Evolutionary conservation across 2,888 invertebrate genomes (phyloP).

Genomic region (Tenthredo distinguenda): DNA sequence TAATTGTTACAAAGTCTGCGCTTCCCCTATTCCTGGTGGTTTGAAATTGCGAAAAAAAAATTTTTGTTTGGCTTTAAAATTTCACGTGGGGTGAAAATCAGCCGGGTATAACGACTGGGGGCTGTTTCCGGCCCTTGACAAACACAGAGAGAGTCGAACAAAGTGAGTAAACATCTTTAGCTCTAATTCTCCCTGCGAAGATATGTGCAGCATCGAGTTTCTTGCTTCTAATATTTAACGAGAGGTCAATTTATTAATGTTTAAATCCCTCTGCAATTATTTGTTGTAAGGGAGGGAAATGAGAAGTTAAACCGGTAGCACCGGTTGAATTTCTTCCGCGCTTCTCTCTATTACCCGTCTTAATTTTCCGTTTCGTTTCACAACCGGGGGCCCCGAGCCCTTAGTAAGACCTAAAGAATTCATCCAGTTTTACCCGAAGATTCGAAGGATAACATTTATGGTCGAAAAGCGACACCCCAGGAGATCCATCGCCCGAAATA

Average conservation of each 20-base stretch:
- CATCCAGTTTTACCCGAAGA: slow-evolving; percentile 1
- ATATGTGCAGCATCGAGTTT: not conserved
- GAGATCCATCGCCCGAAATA: slow-evolving; percentile 34
- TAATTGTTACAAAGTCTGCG: slow-evolving; percentile 35
- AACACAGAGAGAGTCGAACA: not conserved
- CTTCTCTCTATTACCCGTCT: not conserved
- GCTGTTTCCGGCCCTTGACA: not conserved
- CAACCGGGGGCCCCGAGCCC: slow-evolving; percentile 4
- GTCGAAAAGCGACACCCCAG: slow-evolving; percentile 1
- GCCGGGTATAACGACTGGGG: not conserved
- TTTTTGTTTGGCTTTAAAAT: not conserved
- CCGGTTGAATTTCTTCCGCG: not conserved
- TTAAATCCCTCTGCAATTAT: not conserved
- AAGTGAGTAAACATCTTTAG: not conserved
- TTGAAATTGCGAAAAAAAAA: not conserved
- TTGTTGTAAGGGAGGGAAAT: not conserved
- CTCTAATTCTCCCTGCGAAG: not conserved
- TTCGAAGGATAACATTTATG: not conserved
- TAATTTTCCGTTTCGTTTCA: slow-evolving; percentile 33
- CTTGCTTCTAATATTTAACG: too few species aligned
- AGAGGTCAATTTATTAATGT: not conserved
- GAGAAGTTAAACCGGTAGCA: not conserved
- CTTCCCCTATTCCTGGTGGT: not conserved
- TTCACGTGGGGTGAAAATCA: not conserved
- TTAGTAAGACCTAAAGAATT: slow-evolving; percentile 11